Evolutionary conservation across 2,113 vertebrate genomes (phyloP).

Genomic region (Tursiops truncatus): DNA sequence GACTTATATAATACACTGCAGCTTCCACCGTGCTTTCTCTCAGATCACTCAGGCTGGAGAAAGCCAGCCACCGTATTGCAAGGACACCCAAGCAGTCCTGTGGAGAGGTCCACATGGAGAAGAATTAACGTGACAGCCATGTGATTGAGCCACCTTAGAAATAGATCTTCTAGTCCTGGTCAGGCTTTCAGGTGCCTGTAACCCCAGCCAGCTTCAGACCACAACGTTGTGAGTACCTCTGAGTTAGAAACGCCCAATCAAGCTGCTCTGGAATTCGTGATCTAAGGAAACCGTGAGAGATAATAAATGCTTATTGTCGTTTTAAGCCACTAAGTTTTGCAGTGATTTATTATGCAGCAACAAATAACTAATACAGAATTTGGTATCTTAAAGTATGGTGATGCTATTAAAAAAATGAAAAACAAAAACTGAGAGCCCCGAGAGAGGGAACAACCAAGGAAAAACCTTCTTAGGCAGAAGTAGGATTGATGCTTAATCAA

Average conservation of each 20-base stretch:
- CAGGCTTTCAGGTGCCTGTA: neutral
- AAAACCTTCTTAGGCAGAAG: neutral
- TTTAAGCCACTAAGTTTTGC: neutral
- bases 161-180: neutral
- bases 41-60: no score
- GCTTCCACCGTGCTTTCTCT: neutral
- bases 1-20: neutral
- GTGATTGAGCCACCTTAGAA: neutral
- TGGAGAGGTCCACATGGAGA: neutral
- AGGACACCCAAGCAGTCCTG: neutral
- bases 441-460: neutral
- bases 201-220: neutral
- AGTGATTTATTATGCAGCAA: neutral
- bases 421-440: neutral
- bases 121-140: neutral
- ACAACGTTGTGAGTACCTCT: neutral
- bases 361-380: neutral
- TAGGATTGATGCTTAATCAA: neutral
- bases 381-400: neutral
- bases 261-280: neutral
- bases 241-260: neutral
- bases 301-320: neutral
- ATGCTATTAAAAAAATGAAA: neutral
- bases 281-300: neutral
- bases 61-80: no score